Evolutionary conservation across 2,888 invertebrate genomes (phyloP).

Genomic region (Drosophila colorata): DNA sequence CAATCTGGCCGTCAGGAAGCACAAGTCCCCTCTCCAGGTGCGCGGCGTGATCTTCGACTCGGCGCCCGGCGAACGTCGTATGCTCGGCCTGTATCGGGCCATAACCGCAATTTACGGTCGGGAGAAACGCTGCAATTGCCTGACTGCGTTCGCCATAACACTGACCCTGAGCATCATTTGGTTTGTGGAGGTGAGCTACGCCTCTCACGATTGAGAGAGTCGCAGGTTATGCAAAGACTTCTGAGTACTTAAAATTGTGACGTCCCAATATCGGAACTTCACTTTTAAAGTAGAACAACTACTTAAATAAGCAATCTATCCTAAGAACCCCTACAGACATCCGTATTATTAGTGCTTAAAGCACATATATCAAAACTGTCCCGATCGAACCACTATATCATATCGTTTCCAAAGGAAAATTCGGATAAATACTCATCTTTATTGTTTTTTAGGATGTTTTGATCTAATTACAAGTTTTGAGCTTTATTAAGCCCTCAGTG

Average conservation of each 20-base stretch:
- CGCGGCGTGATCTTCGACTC: slow-evolving; percentile 90
- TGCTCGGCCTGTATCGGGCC: slow-evolving; percentile 87
- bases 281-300: too few relatives aligned
- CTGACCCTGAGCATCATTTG: slow-evolving; percentile 87
- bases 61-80: slow-evolving; percentile 88
- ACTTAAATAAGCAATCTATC: too few relatives aligned
- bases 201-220: background rate
- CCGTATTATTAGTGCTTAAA: too few relatives aligned
- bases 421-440: too few relatives aligned
- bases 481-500: too few relatives aligned
- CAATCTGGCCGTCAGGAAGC: slow-evolving; percentile 87
- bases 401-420: too few relatives aligned
- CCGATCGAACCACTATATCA: too few relatives aligned
- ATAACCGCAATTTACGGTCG: slow-evolving; percentile 88
- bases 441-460: too few relatives aligned
- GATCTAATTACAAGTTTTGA: too few relatives aligned
- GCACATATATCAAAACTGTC: too few relatives aligned
- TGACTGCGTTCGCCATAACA: slow-evolving; percentile 86
- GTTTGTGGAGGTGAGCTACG: slow-evolving; percentile 87
- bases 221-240: background rate
- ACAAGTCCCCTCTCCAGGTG: slow-evolving; percentile 86
- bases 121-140: slow-evolving; percentile 86
- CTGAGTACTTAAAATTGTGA: background rate
- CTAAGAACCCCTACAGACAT: too few relatives aligned
- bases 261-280: background rate